A percentile compares a stretch with the other conserved stretches of the same genome.
Conservation (phyloP, 2,888 invertebrate genomes). For the Drosophila rellima region DNA sequence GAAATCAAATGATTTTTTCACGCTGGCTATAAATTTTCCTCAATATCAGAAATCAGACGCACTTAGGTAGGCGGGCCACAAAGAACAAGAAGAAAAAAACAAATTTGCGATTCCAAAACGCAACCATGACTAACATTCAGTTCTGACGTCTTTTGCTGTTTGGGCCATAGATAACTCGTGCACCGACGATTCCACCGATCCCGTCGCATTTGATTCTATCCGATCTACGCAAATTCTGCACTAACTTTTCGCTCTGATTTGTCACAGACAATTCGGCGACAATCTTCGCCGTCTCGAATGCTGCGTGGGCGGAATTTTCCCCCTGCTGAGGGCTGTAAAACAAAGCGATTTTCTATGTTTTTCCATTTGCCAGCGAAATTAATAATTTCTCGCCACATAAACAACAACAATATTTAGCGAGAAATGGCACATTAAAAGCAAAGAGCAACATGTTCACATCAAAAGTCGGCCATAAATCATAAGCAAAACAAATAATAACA, state of each 20-base stretch:
- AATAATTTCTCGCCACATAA: slow-evolving; percentile 61
- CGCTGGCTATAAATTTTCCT: slow-evolving; percentile 45
- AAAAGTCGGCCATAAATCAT: slow-evolving; percentile 75
- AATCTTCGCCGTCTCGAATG: slow-evolving; percentile 24
- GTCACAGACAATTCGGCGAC: slow-evolving; percentile 77
- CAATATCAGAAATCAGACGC: slow-evolving; percentile 40
- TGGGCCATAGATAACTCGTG: slow-evolving; percentile 16
- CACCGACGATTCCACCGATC: slow-evolving; percentile 10
- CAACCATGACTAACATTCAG: slow-evolving; percentile 62
- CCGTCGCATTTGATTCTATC: slow-evolving; percentile 2
- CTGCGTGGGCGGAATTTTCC: slow-evolving; percentile 32
- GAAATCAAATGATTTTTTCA: slow-evolving; percentile 70
- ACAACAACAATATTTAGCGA: slow-evolving; percentile 40
- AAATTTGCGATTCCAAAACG: slow-evolving; percentile 43
- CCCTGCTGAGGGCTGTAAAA: slow-evolving; percentile 35
- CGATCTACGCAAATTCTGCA: slow-evolving; percentile 69
- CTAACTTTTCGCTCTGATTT: slow-evolving; percentile 49
- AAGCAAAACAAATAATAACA: slow-evolving; percentile 42
- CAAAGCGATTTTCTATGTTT: slow-evolving; percentile 73
- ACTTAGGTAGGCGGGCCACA: slow-evolving; percentile 35
- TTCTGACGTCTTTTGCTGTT: slow-evolving; percentile 67
- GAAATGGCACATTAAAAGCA: slow-evolving; percentile 69
- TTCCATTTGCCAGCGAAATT: slow-evolving; percentile 46
- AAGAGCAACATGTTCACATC: slow-evolving; percentile 65
- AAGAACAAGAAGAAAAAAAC: not conserved